phyloP scores from a whole-genome alignment of 2,888 invertebrate species.

The Phasia obesa region DNA sequence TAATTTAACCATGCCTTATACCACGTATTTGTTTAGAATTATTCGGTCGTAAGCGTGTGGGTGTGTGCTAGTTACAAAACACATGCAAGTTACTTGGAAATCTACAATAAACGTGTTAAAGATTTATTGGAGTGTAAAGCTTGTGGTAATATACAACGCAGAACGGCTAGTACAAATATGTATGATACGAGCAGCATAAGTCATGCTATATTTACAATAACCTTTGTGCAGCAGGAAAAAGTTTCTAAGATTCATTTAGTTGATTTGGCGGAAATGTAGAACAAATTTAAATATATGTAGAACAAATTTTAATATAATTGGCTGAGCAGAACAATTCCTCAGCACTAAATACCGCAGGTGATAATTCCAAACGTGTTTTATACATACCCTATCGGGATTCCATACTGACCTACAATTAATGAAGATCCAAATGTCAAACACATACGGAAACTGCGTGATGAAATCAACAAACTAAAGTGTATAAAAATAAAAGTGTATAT shows the following conservation, averaged over 20 bases:
- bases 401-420: slow-evolving; percentile 93
- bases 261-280: slow-evolving; percentile 92
- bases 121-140: slow-evolving; percentile 89
- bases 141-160: slow-evolving; percentile 91
- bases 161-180: slow-evolving; percentile 95
- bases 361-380: slow-evolving; percentile 82
- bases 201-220: slow-evolving; percentile 95
- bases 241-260: slow-evolving; percentile 95
- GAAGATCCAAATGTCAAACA: slow-evolving; percentile 95
- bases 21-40: slow-evolving; percentile 93
- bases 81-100: slow-evolving; percentile 93
- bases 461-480: slow-evolving; percentile 91
- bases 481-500: no score
- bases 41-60: slow-evolving; percentile 91
- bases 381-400: slow-evolving; percentile 95
- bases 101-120: slow-evolving; percentile 92
- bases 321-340: slow-evolving; percentile 85
- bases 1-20: slow-evolving; percentile 94
- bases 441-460: slow-evolving; percentile 91
- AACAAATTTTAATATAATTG: slow-evolving; percentile 82
- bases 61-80: slow-evolving; percentile 92
- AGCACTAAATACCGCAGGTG: slow-evolving; percentile 81
- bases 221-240: slow-evolving; percentile 94
- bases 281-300: neutral
- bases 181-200: slow-evolving; percentile 95